Evolutionary conservation across 2,113 vertebrate species (phyloP).

Genomic region (Verasper variegatus): DNA sequence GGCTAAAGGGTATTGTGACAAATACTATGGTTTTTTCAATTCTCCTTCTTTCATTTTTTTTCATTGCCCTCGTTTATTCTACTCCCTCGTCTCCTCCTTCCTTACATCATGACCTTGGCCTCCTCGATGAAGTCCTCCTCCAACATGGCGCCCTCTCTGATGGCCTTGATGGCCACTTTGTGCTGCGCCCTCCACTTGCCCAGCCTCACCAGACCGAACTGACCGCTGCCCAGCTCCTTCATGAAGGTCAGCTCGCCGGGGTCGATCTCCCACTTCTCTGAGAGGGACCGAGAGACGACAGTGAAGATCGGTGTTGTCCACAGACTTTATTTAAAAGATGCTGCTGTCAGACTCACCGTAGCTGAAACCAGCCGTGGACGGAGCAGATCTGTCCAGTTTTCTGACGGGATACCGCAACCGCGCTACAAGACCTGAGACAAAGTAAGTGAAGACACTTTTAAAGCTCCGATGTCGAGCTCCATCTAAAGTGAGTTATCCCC

Average conservation of each 20-base stretch:
- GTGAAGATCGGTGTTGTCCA: background rate
- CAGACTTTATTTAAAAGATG: background rate
- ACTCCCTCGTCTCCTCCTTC: background rate
- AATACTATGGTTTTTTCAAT: too few species aligned
- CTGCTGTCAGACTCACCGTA: conserved; percentile 83
- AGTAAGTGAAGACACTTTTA: too few species aligned
- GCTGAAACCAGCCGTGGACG: conserved; percentile 94
- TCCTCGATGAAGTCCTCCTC: conserved; percentile 98
- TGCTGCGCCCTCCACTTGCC: conserved; percentile 93
- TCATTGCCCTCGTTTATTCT: too few species aligned
- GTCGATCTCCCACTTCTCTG: conserved; percentile 84
- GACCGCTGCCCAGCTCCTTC: conserved; percentile 92
- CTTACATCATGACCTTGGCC: conserved; percentile 97
- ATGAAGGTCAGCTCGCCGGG: conserved; percentile 93
- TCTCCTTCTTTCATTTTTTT: too few species aligned
- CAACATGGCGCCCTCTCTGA: conserved; percentile 92
- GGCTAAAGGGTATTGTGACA: too few species aligned
- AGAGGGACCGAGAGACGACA: background rate
- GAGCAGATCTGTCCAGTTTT: conserved; percentile 83
- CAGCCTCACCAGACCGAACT: conserved; percentile 91
- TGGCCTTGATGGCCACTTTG: conserved; percentile 96
- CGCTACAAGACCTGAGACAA: conserved; percentile 87
- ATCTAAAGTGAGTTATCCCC: background rate
- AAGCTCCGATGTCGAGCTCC: background rate
- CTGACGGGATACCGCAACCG: conserved; percentile 91